Conservation (phyloP, 92 coral and sea anemone species). For the Micromussa lordhowensis region DNA sequence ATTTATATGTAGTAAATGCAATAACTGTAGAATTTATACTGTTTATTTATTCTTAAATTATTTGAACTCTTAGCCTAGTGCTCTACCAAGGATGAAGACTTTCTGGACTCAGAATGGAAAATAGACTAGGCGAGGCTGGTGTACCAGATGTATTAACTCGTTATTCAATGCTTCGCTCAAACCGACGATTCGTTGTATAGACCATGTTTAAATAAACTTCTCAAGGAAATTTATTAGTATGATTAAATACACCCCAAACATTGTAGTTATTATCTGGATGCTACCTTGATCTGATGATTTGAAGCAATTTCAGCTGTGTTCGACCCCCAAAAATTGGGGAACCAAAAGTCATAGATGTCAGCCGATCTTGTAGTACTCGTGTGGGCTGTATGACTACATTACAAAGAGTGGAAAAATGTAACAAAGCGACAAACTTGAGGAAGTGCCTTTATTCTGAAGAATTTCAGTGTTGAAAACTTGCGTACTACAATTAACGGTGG, state of each 20-base stretch:
- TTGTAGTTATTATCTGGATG: no score
- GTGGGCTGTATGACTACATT: no score
- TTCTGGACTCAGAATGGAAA: background rate
- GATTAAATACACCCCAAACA: no score
- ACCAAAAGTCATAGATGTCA: no score
- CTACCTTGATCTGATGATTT: no score
- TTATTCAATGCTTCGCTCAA: background rate
- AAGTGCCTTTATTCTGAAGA: slow-evolving; percentile 3
- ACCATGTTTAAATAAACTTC: no score
- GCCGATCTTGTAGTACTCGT: no score
- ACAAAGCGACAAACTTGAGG: background rate
- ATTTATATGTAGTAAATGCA: background rate
- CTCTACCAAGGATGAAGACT: no score
- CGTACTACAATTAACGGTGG: background rate
- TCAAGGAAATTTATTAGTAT: no score
- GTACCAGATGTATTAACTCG: background rate
- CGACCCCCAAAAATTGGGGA: no score
- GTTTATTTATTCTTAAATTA: background rate
- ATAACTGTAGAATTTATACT: background rate
- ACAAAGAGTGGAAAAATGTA: background rate
- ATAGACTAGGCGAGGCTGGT: background rate
- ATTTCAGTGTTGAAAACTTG: background rate
- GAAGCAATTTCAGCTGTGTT: no score
- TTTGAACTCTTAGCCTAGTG: background rate
- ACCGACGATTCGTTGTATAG: no score